Conservation (phyloP, 2,113 vertebrate genomes). For the Scomber scombrus region DNA sequence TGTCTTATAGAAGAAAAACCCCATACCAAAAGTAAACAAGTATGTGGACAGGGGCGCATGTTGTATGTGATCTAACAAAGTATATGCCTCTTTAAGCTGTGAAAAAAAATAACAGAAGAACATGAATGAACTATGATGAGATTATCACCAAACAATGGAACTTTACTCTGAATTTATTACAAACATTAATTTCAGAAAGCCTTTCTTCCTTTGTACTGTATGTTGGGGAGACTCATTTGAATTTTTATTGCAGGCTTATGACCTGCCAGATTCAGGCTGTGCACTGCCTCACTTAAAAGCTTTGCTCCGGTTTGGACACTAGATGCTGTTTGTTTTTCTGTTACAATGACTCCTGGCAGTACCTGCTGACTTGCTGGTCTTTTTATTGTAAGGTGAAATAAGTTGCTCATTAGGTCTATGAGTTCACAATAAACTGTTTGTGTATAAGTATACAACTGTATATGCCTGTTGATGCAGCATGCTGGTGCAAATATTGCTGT, state of each 20-base stretch:
- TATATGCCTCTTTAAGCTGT: not conserved
- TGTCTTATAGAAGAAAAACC: not conserved
- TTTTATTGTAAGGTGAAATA: constrained; percentile 42
- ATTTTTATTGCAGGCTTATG: constrained; percentile 71
- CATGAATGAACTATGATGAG: constrained; percentile 37
- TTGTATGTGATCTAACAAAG: not conserved
- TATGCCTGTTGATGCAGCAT: constrained; percentile 31
- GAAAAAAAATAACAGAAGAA: constrained; percentile 3
- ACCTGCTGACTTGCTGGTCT: constrained; percentile 12
- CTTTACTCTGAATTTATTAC: constrained; percentile 50
- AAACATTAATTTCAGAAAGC: constrained; percentile 39
- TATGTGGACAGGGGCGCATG: not conserved
- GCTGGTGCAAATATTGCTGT: not conserved
- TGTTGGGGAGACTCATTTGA: constrained; percentile 53
- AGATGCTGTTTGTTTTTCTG: constrained; percentile 54
- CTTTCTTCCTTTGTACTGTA: constrained; percentile 44
- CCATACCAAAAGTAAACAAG: not conserved
- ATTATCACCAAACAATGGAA: constrained; percentile 32
- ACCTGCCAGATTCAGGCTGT: constrained; percentile 60
- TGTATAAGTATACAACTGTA: not conserved
- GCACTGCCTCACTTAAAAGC: constrained; percentile 52
- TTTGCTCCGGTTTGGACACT: constrained; percentile 34
- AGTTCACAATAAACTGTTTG: constrained; percentile 38
- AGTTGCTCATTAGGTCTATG: constrained; percentile 47
- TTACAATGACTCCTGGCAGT: constrained; percentile 37